Evolutionary conservation across 2,888 invertebrate genomes (phyloP), one percentile per base, ranked within the genome.

Genomic region (Sminthurides aquaticus): DNA sequence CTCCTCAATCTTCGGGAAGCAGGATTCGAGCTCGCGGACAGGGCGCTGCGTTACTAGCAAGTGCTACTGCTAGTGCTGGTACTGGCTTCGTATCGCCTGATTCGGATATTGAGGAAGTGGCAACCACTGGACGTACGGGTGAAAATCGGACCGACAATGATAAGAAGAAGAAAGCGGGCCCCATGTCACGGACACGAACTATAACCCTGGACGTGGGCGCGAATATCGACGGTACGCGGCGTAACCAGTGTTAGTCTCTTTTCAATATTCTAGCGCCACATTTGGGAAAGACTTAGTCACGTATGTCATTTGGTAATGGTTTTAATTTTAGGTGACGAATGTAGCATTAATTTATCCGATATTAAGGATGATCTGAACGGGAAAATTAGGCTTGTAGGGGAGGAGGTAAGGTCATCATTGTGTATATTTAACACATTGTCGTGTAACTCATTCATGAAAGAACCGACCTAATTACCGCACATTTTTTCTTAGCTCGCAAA

Each of bases 321-420:
- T n/a, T n/a, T n/a, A n/a, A n/a, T n/a, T n/a, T n/a, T n/a, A 59
- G 64, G 55, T 2, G 43, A 29, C 24, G 26, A 8, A 43, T n/a
- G 34, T 59, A 3, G 11, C n/a, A 59, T 64, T 24, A 26, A 52
- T 29, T 59, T 64, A 29, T 34, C 52, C 18, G 64, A 64, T 54
- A 58, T 64, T 59, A 20, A 34, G 25, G 26, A 64, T 11, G 20
- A 58, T 3, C 48, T 64, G 18, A 26, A 34, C 22, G 64, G 64
- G 8, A 34, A 34, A 22, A 26, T 49, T 2, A 25, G 20, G 3
- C 27, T 64, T 11, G 27, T 24, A 26, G 64, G 64, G 1, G 1
- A 43, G n/a, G 64, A 64, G 59, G 64, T 64, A 48, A 2, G 49
- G 34, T 8, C 20, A 55, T n/a, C n/a, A n/a, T n/a, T n/a, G n/a